phyloP scores from a whole-genome alignment of 2,888 invertebrate species.

The Campoletis raptor region DNA sequence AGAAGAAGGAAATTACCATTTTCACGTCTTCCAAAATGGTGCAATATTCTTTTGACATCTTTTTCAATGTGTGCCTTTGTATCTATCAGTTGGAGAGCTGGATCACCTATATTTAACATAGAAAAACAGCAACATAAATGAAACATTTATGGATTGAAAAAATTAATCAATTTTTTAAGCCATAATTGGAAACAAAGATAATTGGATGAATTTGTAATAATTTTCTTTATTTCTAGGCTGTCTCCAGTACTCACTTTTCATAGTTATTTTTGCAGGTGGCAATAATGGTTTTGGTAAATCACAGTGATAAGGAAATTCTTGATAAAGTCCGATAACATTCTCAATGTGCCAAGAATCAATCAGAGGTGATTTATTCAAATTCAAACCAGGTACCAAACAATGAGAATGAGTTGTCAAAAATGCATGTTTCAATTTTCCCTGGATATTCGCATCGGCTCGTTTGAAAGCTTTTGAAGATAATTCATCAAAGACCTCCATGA shows the following conservation, averaged over 20 bases:
- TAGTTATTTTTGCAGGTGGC: conserved; percentile 78
- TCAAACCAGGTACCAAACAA: conserved; percentile 76
- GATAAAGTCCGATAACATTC: conserved; percentile 72
- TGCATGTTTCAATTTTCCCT: conserved; percentile 71
- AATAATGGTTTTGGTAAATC: conserved; percentile 81
- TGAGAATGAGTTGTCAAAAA: conserved; percentile 75
- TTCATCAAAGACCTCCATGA: conserved; percentile 37
- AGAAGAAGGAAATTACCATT: conserved; percentile 68
- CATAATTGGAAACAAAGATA: not conserved
- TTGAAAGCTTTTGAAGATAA: conserved; percentile 58
- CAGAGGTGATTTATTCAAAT: conserved; percentile 71
- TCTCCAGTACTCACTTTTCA: conserved; percentile 72
- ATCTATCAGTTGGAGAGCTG: conserved; percentile 76
- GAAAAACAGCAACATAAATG: not conserved
- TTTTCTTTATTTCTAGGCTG: not conserved
- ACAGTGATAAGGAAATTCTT: conserved; percentile 79
- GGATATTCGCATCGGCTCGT: conserved; percentile 73
- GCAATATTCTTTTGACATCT: conserved; percentile 75
- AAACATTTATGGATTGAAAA: not conserved
- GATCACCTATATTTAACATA: conserved; percentile 78
- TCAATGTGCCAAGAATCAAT: conserved; percentile 73
- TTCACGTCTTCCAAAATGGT: conserved; percentile 74
- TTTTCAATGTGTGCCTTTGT: conserved; percentile 76
- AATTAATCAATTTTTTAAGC: not conserved
- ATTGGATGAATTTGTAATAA: not conserved